These are phyloP conservation scores for Drosophila paramelanica DNA, from an alignment of 2,888 invertebrate species.

Conservation along the genomic window DNA sequence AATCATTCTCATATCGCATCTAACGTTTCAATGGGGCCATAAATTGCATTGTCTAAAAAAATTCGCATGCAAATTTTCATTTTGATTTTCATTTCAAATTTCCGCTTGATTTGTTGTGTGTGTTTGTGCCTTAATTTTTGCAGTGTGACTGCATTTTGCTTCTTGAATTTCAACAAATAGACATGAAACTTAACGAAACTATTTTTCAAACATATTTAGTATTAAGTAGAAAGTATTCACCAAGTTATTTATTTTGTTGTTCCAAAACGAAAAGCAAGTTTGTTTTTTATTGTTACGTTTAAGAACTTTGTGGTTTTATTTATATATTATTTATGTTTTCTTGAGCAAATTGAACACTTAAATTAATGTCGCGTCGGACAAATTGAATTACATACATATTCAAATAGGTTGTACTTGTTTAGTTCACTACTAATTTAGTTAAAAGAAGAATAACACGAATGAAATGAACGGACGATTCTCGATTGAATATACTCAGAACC, in stretches of 20 bases:
- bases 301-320: slow-evolving; percentile 18
- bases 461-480: slow-evolving; percentile 22
- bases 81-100: slow-evolving; percentile 42
- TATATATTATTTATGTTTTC: slow-evolving; percentile 22
- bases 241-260: too few relatives aligned
- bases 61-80: slow-evolving; percentile 48
- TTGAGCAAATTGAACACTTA: slow-evolving; percentile 52
- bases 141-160: slow-evolving; percentile 31
- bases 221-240: too few relatives aligned
- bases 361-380: slow-evolving; percentile 8
- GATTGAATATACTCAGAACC: slow-evolving; percentile 37
- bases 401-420: slow-evolving; percentile 60
- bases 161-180: slow-evolving; percentile 22
- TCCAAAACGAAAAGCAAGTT: too few relatives aligned
- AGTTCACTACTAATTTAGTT: slow-evolving; percentile 22
- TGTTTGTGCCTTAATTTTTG: slow-evolving; percentile 18
- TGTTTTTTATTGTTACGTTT: slow-evolving; percentile 11
- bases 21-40: slow-evolving; percentile 22
- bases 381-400: slow-evolving; percentile 54
- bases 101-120: slow-evolving; percentile 26
- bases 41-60: slow-evolving; percentile 47
- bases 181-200: too few relatives aligned
- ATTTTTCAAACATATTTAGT: too few relatives aligned
- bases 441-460: slow-evolving; percentile 34
- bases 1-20: slow-evolving; percentile 5